Evolutionary conservation across 1,140 invertebrate genomes (phyloP).

Genomic region (Orius insidiosus): DNA sequence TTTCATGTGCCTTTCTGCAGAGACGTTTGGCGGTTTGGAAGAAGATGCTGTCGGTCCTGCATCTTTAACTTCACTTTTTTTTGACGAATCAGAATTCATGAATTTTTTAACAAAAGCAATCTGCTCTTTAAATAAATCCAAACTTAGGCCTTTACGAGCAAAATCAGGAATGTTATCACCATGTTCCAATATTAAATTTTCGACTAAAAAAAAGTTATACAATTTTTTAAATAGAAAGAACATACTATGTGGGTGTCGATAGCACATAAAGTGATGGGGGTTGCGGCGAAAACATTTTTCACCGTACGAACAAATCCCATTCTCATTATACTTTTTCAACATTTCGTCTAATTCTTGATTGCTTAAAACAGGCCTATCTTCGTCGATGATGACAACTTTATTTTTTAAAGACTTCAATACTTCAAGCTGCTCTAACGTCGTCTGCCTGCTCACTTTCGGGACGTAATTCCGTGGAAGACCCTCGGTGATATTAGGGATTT

Average conservation of each 20-base stretch:
- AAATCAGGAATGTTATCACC: neutral
- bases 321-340: neutral
- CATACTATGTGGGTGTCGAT: slow-evolving; percentile 44
- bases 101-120: neutral
- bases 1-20: neutral
- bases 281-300: slow-evolving; percentile 70
- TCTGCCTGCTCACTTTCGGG: too few species aligned
- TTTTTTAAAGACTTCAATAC: neutral
- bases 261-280: slow-evolving; percentile 51
- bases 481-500: too few species aligned
- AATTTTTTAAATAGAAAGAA: neutral
- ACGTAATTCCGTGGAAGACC: too few species aligned
- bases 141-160: neutral
- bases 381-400: neutral
- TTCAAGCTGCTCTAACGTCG: too few species aligned
- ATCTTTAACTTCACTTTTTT: slow-evolving; percentile 5
- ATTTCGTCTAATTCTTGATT: too few species aligned
- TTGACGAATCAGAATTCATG: slow-evolving; percentile 6
- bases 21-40: neutral
- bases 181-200: neutral
- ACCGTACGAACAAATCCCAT: slow-evolving; percentile 52
- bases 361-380: neutral
- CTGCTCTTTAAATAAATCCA: neutral
- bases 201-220: neutral
- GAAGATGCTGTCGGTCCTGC: neutral